A percentile compares a stretch with the other conserved stretches of the same genome.
Evolutionary conservation across 2,888 invertebrate species (phyloP).

Genomic region (Dorcus parallelipipedus): DNA sequence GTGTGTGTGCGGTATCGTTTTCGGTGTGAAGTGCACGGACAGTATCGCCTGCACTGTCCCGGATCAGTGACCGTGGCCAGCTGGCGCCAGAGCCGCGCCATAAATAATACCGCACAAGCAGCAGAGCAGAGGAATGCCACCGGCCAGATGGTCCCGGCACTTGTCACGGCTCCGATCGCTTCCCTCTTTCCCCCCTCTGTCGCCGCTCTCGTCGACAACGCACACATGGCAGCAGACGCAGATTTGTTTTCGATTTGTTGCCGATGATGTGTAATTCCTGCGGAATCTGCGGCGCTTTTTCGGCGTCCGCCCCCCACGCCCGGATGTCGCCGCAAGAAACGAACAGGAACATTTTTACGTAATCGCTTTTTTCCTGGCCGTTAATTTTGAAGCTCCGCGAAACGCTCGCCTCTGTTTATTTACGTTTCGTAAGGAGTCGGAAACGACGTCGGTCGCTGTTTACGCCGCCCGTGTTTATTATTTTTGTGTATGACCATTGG

Average conservation of each 20-base stretch:
- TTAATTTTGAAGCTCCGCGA: no score
- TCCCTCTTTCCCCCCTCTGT: constrained; percentile 38
- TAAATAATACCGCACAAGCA: constrained; percentile 52
- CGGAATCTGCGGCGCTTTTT: neutral
- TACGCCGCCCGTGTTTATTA: no score
- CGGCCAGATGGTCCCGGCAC: constrained; percentile 45
- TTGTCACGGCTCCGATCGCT: constrained; percentile 30
- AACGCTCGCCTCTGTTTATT: no score
- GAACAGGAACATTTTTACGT: no score
- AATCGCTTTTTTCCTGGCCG: no score
- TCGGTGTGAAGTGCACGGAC: constrained; percentile 2
- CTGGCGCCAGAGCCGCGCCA: constrained; percentile 50
- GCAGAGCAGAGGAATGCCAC: constrained; percentile 44
- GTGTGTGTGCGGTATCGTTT: neutral
- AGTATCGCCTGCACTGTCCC: constrained; percentile 22
- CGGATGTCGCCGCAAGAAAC: no score
- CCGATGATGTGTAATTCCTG: neutral
- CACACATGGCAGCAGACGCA: constrained; percentile 32
- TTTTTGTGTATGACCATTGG: no score
- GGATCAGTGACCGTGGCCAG: constrained; percentile 52
- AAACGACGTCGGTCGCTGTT: no score
- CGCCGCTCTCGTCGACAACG: constrained; percentile 26
- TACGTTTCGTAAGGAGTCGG: no score
- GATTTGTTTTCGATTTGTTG: constrained; percentile 40
- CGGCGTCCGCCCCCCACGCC: no score